Conservation (phyloP, 2,797 vertebrate genomes). For the Lerista edwardsae region DNA sequence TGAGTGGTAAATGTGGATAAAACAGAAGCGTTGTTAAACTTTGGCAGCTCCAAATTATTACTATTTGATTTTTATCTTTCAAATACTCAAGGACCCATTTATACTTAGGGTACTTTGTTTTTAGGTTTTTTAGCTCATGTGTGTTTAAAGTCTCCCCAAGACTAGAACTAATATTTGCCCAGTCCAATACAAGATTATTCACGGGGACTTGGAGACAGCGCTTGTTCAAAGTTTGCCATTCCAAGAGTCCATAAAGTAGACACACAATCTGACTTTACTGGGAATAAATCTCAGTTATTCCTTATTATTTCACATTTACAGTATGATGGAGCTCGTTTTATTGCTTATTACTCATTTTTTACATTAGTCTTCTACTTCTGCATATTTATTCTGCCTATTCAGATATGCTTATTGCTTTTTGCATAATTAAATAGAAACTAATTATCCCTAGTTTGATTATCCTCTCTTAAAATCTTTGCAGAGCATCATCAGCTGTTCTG, state of each 20-base stretch:
- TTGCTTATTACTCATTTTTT: slow-evolving; percentile 56
- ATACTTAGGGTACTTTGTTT: not conserved
- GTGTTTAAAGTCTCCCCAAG: not conserved
- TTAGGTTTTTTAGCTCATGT: not conserved
- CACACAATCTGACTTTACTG: slow-evolving; percentile 15
- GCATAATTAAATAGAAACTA: slow-evolving; percentile 70
- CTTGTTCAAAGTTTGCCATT: not conserved
- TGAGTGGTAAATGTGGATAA: too few species aligned
- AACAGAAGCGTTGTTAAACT: too few species aligned
- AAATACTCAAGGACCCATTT: not conserved
- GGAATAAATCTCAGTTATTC: slow-evolving; percentile 50
- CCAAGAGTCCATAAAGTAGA: slow-evolving; percentile 43
- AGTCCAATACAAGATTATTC: too few species aligned
- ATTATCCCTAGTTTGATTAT: slow-evolving; percentile 63
- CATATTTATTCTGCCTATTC: slow-evolving; percentile 48
- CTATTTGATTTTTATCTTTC: not conserved
- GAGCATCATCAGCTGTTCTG: slow-evolving; percentile 50
- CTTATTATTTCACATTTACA: slow-evolving; percentile 53
- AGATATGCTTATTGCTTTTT: slow-evolving; percentile 59
- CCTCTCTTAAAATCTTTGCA: slow-evolving; percentile 61
- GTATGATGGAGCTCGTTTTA: slow-evolving; percentile 56
- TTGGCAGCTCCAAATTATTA: not conserved
- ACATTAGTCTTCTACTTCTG: slow-evolving; percentile 27
- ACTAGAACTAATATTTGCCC: too few species aligned
- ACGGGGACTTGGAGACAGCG: not conserved